Evolutionary conservation across 2,113 vertebrate species (phyloP), one percentile per base, ranked within the genome.

Genomic region (Eleginops maclovinus): DNA sequence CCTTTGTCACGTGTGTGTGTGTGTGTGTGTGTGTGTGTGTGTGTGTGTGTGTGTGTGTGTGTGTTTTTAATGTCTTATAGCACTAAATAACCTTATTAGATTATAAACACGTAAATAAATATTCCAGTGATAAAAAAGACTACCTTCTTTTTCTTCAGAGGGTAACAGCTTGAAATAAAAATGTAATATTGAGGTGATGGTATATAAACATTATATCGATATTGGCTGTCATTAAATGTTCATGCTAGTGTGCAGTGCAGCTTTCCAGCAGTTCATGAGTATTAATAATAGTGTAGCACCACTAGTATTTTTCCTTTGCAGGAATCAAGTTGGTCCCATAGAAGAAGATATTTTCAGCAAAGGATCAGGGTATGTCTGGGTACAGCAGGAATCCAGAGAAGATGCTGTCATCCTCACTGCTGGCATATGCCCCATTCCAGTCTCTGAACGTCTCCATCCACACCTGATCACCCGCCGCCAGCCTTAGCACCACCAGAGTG

Each of bases 301-400:
- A 62, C 47, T n/a, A 49, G 67, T 50, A 50, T 81, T 81, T 75
- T 61, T 63, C 83, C 58, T 75, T 75, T 54, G 67, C 12, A 75
- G 12, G 15, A 10, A 40, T 69, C 56, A 75, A 15, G 22, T 13
- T 75, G 47, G 54, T 74, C 21, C 41, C 58, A 22, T 24, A 31
- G 60, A 51, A 26, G n/a, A 44, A 24, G 1, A 64, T 17, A 4
- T 47, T 41, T 36, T 46, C 36, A 22, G 21, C 1, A 10, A n/a
- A n/a, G 3, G 22, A 47, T 92, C 84, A 93, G 75, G 53, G 22
- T 3, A 79, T 89, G 63, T 97, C 96, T 0, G 97, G 93, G 77
- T 97, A 98, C 26, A 99, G 94, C 81, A 99, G 94, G 81, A 99
- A 99, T 9, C 98, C 98, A 1, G 96, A 96, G 75, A 99, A 99